Conservation (phyloP, 2,797 vertebrate genomes). For the Rhincodon typus region DNA sequence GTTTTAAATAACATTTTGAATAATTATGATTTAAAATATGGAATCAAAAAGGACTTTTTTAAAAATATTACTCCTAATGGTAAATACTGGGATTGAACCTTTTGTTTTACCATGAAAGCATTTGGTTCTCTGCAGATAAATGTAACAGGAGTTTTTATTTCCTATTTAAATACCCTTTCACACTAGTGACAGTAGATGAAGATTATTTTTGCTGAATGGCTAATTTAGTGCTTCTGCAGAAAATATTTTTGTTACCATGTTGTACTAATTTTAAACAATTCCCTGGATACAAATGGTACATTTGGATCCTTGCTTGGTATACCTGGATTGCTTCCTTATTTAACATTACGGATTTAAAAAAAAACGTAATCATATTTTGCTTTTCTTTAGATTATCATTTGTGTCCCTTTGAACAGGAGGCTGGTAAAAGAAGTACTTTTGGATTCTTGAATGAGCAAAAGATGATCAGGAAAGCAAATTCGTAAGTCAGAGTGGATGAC, state of each 20-base stretch:
- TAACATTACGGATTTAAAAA: not conserved
- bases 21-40: not conserved
- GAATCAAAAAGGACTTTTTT: not conserved
- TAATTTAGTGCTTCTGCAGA: not conserved
- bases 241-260: not conserved
- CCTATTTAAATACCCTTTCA: not conserved
- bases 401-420: not conserved
- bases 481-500: not conserved
- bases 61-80: not conserved
- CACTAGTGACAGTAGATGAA: not conserved
- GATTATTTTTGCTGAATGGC: not conserved
- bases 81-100: not conserved
- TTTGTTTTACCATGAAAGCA: not conserved
- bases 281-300: not conserved
- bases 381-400: not conserved
- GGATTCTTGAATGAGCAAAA: not conserved
- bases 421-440: not conserved
- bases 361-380: not conserved
- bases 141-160: not conserved
- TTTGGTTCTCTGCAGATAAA: not conserved
- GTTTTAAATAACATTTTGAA: not conserved
- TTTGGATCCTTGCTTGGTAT: not conserved
- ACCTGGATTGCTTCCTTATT: not conserved
- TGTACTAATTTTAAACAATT: slow-evolving; percentile 2
- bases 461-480: not conserved